A percentile compares a stretch with the other conserved stretches of the same genome.
phyloP scores from a whole-genome alignment of 2,113 vertebrate genomes.

The Amphiprion percula region DNA sequence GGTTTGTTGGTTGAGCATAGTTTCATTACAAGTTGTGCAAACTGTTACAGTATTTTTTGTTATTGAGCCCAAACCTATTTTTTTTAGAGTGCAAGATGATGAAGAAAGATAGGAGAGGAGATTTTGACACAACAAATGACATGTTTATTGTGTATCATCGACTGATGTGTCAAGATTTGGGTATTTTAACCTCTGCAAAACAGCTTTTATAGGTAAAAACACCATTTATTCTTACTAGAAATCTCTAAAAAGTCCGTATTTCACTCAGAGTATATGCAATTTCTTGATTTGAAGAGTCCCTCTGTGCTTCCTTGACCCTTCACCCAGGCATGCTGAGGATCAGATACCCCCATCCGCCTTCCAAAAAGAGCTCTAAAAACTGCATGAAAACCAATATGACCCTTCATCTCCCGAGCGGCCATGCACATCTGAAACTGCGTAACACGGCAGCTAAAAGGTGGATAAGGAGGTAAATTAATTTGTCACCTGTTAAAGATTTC shows the following conservation, averaged over 20 bases:
- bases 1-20: too few relatives aligned
- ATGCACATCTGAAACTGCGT: conserved; percentile 21
- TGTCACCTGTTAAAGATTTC: conserved; percentile 24
- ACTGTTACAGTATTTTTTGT: too few relatives aligned
- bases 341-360: conserved; percentile 3
- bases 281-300: conserved; percentile 20
- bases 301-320: conserved; percentile 24
- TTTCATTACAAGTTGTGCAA: too few relatives aligned
- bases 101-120: too few relatives aligned
- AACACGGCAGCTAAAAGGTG: conserved; percentile 13
- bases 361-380: conserved; percentile 8
- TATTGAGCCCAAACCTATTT: too few relatives aligned
- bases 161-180: too few relatives aligned
- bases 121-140: too few relatives aligned
- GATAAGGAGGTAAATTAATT: conserved; percentile 7
- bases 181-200: too few relatives aligned
- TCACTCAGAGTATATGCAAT: neutral
- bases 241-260: conserved; percentile 5
- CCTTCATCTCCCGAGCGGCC: conserved; percentile 9
- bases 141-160: too few relatives aligned
- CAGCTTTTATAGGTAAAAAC: neutral
- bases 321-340: conserved; percentile 16
- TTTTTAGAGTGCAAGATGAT: too few relatives aligned
- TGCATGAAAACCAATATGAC: conserved; percentile 27
- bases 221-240: neutral